A percentile compares a stretch with the other conserved stretches of the same genome.
Conservation (phyloP, 1,140 invertebrate species). For the Drosophila sulfurigaster region DNA sequence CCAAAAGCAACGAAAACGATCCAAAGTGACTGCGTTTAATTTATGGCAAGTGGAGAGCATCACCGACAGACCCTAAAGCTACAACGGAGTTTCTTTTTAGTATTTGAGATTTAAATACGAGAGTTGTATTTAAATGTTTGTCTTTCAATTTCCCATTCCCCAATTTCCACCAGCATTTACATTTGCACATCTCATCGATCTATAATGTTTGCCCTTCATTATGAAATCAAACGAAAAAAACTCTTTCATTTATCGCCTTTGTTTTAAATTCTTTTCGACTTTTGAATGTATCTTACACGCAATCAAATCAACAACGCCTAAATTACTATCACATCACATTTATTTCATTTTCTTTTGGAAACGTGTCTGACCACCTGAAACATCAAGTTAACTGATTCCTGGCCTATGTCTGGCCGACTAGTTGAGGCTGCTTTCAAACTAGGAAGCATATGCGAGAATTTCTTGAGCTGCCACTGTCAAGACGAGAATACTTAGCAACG, state of each 20-base stretch:
- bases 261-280: not conserved
- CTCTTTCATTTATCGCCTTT: conserved; percentile 7
- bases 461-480: conserved; percentile 16
- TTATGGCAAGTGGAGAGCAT: conserved; percentile 70
- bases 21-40: conserved; percentile 57
- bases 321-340: conserved; percentile 2
- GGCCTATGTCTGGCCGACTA: conserved; percentile 6
- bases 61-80: conserved; percentile 62
- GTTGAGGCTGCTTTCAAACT: conserved; percentile 49
- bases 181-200: conserved; percentile 58
- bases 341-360: conserved; percentile 19
- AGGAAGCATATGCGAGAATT: conserved; percentile 66
- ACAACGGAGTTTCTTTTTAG: conserved; percentile 72
- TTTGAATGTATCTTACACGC: conserved; percentile 29
- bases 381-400: conserved; percentile 17
- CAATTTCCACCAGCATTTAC: conserved; percentile 49
- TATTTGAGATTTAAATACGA: conserved; percentile 38
- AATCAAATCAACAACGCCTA: conserved; percentile 17
- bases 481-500: conserved; percentile 10
- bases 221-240: conserved; percentile 22
- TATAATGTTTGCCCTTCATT: conserved; percentile 21
- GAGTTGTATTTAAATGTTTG: conserved; percentile 57
- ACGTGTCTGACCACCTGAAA: conserved; percentile 32
- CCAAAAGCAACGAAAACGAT: conserved; percentile 1
- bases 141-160: conserved; percentile 67